Base-by-base conservation (phyloP, 2,888 invertebrate genomes). In the Chrysolina haemoptera region DNA sequence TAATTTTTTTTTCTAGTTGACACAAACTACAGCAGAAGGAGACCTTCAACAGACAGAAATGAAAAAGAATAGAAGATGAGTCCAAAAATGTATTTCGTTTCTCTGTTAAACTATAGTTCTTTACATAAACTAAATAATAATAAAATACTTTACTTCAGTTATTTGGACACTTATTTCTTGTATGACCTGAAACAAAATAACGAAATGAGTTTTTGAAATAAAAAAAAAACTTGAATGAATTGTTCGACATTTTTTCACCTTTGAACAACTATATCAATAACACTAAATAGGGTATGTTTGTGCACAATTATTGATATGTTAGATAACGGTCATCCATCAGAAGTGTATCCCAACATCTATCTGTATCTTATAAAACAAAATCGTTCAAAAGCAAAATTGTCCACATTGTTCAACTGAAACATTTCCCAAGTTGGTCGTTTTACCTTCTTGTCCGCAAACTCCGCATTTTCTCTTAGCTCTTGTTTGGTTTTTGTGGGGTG, bases 371-470 rank as follows among this genome's bases (percentile, higher is more conserved):
- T 8, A 0, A n/a, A 40, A 62, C 12, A 10, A 14, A 35, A 35
- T 11, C 5, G 35, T 22, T 22, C 22, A 62, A 14, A 62, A 27
- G 62, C n/a, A 5, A 62, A 18, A 62, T 20, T 27, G 14, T 62
- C 27, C 27, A 27, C 9, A 62, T 1, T 27, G 22, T 5, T 48
- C 48, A 48, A 48, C 16, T 1, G 16, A 48, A 27, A 27, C 27
- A 5, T 27, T 27, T 27, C 27, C 5, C 27, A 1, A 35, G 35
- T 35, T 27, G 27, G 5, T 35, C 46, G 41, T 27, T 40, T 69
- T 85, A 91, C 92, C 96, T 89, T 93, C 93, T 82, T 92, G 90
- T 10, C 93, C 91, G 86, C 96, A 96, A 64, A 91, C 82, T 0
- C 94, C 91, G 86, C 96, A 96, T 84, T 91, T 93, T 73, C 94